These are phyloP conservation scores for Tethea ocularis DNA, from an alignment of 2,888 invertebrate species.

Conservation along the genomic window DNA sequence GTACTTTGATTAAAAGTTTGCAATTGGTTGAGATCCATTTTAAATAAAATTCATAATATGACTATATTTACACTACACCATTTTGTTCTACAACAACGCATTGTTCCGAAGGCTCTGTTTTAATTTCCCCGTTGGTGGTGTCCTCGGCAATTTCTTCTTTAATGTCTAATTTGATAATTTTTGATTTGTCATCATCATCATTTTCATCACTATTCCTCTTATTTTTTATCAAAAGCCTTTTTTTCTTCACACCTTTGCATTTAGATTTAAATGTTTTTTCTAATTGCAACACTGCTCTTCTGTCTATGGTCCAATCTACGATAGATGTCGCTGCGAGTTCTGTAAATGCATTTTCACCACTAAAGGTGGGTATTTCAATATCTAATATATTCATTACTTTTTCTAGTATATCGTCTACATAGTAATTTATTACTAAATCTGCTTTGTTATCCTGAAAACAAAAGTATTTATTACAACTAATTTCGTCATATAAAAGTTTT, in stretches of 20 bases:
- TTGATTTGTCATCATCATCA: slow-evolving; percentile 48
- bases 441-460: slow-evolving; percentile 93
- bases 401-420: slow-evolving; percentile 92
- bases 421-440: slow-evolving; percentile 93
- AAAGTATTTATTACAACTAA: neutral
- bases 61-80: slow-evolving; percentile 18
- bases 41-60: slow-evolving; percentile 14
- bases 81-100: slow-evolving; percentile 17
- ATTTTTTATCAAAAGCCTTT: slow-evolving; percentile 62
- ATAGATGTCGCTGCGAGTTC: slow-evolving; percentile 73
- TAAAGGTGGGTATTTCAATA: slow-evolving; percentile 89
- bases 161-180: slow-evolving; percentile 61
- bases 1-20: too few relatives aligned
- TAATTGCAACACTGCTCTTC: slow-evolving; percentile 83
- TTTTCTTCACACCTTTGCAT: slow-evolving; percentile 78
- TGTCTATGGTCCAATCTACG: slow-evolving; percentile 89
- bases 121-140: slow-evolving; percentile 15
- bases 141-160: slow-evolving; percentile 40
- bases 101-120: slow-evolving; percentile 22
- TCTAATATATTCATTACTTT: slow-evolving; percentile 89
- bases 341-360: slow-evolving; percentile 86
- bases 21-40: slow-evolving; percentile 6
- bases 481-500: too few relatives aligned
- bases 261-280: slow-evolving; percentile 83
- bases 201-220: slow-evolving; percentile 51